Base-by-base conservation (phyloP, 2,888 invertebrate species). In the Polia nebulosa region DNA sequence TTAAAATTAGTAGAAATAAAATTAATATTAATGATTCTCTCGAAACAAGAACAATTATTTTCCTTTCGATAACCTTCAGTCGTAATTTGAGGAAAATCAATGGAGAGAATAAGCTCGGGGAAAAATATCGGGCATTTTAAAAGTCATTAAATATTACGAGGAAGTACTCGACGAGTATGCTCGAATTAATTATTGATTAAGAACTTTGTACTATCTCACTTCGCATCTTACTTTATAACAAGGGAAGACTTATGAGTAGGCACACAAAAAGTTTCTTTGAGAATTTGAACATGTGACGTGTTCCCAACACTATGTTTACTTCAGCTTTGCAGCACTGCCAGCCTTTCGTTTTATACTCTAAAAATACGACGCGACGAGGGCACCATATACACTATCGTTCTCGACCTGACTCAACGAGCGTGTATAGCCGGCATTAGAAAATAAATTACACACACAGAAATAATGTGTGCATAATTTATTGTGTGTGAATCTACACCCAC, bases 151-250 rank as follows among this genome's bases (percentile, higher is more conserved):
- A 45, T 51, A 69, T 51, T 41, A 58, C 1, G 17, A 52, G 45
- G 27, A 56, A 57, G 34, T 22, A 45, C 20, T 61, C 39, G 22
- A 29, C 13, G 34, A 36, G 47, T 29, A 44, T 39, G 39, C 45
- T 60, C 4, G 7, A 76, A 62, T 80, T 36, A 63, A 45, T 60
- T 58, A 60, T 66, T 70, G 13, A 66, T 56, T 57, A 60, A 47
- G 32, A 53, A 60, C 59, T 62, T 64, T 45, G 41, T 53, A 63
- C 22, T 62, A 29, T 36, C 29, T 32, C 20, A 45, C 63, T 45
- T 55, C 3, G 32, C 27, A 22, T 56, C 22, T 39, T 59, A 65
- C 34, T 44, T 62, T 52, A 44, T 61, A 45, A 52, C 32, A 41
- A 22, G 44, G 29, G n/a, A 36, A 56, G 36, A 51, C 36, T 58